Conservation (phyloP, 2,113 vertebrate genomes). For the Rhadina sibilatrix region DNA sequence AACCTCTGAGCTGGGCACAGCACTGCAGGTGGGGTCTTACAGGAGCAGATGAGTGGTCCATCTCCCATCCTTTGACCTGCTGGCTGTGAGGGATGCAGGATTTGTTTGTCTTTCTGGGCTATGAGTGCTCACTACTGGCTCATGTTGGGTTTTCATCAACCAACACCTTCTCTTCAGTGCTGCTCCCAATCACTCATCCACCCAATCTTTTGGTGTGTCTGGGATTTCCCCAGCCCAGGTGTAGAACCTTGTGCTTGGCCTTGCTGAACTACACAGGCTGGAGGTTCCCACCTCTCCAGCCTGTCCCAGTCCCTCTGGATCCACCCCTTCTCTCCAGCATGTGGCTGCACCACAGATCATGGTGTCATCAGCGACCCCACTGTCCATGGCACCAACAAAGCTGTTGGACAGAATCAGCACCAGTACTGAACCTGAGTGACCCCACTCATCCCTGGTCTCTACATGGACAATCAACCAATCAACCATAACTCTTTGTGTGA, state of each 20-base stretch:
- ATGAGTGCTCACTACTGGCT: rapidly evolving
- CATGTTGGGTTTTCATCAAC: neutral
- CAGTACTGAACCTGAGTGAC: neutral
- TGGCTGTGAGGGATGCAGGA: neutral
- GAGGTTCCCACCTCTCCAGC: neutral
- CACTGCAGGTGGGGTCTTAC: neutral
- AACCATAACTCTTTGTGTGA: neutral
- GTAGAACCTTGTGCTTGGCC: neutral
- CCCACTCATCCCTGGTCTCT: neutral
- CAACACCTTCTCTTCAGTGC: neutral
- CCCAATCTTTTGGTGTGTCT: neutral
- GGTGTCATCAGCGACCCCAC: neutral
- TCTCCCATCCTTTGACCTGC: neutral
- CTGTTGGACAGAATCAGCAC: neutral
- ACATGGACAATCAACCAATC: neutral
- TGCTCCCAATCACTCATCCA: neutral
- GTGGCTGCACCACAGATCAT: neutral
- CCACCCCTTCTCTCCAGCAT: neutral
- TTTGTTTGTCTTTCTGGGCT: neutral
- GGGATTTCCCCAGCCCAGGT: too few relatives aligned
- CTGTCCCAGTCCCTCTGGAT: neutral
- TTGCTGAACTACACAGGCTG: neutral
- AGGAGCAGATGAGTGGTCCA: too few relatives aligned
- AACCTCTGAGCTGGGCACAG: neutral
- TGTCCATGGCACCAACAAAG: neutral